phyloP scores from a whole-genome alignment of 2,113 vertebrate species.

The Nycticebus coucang region DNA sequence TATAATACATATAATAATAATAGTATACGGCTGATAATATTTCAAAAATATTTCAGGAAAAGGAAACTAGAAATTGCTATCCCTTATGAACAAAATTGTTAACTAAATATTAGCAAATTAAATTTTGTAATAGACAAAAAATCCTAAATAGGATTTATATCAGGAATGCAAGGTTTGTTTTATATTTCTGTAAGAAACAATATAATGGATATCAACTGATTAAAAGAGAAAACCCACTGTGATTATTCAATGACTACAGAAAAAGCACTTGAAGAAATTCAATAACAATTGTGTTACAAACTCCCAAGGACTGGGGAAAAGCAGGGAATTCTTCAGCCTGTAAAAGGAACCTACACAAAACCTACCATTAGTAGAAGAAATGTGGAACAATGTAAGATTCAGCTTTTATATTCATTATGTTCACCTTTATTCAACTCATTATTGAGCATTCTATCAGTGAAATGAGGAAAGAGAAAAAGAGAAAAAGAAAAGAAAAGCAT shows the following conservation, averaged over 20 bases:
- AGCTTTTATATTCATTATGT: background rate
- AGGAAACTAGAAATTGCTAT: background rate
- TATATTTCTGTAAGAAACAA: background rate
- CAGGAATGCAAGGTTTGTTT: background rate
- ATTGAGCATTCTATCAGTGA: background rate
- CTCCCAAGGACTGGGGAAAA: background rate
- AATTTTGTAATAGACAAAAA: background rate
- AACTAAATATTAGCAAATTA: background rate
- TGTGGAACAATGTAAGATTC: background rate
- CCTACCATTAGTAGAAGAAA: background rate
- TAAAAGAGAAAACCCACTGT: background rate
- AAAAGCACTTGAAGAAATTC: background rate
- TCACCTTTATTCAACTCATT: background rate
- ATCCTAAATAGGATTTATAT: background rate
- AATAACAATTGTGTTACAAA: background rate
- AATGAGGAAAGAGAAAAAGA: background rate
- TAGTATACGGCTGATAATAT: background rate
- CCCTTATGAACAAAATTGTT: background rate
- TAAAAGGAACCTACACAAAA: background rate
- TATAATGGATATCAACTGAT: background rate
- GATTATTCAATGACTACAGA: background rate
- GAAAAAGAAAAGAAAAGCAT: background rate
- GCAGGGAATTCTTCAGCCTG: background rate
- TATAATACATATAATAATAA: too few relatives aligned
- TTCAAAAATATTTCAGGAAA: background rate